These are phyloP conservation scores for Caerostris extrusa DNA, from an alignment of 1,140 invertebrate species.

Conservation along the genomic window DNA sequence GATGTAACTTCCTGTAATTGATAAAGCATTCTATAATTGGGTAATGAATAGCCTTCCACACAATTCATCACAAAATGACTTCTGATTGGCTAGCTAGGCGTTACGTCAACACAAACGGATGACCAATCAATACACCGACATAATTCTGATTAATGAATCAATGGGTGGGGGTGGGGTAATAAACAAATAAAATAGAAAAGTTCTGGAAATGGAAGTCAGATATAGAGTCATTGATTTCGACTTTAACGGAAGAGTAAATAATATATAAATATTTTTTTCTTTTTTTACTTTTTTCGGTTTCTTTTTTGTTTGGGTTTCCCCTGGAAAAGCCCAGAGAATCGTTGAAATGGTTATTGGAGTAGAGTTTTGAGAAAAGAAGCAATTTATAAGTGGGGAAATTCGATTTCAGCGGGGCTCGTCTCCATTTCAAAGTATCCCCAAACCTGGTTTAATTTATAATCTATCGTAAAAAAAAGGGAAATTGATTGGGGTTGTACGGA, in stretches of 20 bases:
- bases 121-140: conserved; percentile 52
- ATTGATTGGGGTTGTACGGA: conserved; percentile 14
- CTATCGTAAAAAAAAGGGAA: neutral
- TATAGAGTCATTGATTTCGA: conserved; percentile 53
- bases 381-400: conserved; percentile 63
- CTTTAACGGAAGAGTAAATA: conserved; percentile 48
- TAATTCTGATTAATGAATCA: conserved; percentile 58
- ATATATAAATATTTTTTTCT: conserved; percentile 48
- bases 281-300: neutral
- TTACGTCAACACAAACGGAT: conserved; percentile 49
- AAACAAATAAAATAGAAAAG: conserved; percentile 39
- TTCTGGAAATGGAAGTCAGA: neutral
- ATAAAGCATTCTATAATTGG: conserved; percentile 52
- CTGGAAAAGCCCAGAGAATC: neutral
- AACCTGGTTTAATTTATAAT: conserved; percentile 34
- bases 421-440: conserved; percentile 9
- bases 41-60: conserved; percentile 25
- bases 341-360: conserved; percentile 43
- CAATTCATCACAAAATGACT: neutral
- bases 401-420: conserved; percentile 28
- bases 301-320: no score
- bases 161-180: neutral
- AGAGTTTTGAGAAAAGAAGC: conserved; percentile 5
- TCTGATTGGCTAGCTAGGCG: conserved; percentile 49
- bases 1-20: conserved; percentile 24